A percentile compares a stretch with the other conserved stretches of the same genome.
These are phyloP conservation scores for Proctacanthus coquilletti DNA, from an alignment of 1,140 invertebrate genomes.

Conservation along the genomic window DNA sequence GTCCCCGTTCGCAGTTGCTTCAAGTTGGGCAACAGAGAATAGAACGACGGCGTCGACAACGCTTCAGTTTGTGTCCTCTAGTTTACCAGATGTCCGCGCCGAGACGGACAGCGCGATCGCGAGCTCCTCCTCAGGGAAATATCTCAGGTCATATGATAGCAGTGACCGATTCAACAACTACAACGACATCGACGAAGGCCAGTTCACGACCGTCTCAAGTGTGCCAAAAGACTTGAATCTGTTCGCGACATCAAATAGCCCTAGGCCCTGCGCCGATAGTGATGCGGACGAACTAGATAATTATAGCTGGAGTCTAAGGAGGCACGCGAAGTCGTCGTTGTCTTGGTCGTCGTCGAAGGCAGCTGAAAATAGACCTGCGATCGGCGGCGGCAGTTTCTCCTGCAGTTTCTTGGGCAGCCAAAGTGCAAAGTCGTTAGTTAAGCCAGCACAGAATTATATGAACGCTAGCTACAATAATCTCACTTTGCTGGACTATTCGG, in stretches of 20 bases:
- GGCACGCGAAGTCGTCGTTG: too few relatives aligned
- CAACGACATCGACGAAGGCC: conserved; percentile 9
- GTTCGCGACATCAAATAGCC: conserved; percentile 12
- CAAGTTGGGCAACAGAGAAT: conserved; percentile 1
- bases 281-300: not conserved
- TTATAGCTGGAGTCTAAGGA: not conserved
- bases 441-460: conserved; percentile 12
- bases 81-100: conserved; percentile 27
- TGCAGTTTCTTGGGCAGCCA: too few relatives aligned
- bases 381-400: conserved; percentile 1
- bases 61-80: conserved; percentile 11
- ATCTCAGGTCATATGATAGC: too few relatives aligned
- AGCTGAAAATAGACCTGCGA: too few relatives aligned
- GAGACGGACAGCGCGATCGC: too few relatives aligned
- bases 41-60: not conserved
- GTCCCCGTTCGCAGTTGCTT: conserved; percentile 21
- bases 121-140: too few relatives aligned
- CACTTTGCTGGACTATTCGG: conserved; percentile 20
- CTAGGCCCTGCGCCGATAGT: not conserved
- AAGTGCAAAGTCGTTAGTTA: not conserved
- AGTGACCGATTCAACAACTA: conserved; percentile 21
- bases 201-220: conserved; percentile 27
- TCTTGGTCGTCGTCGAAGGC: too few relatives aligned
- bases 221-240: conserved; percentile 39
- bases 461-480: conserved; percentile 27